Base-by-base conservation (phyloP, 2,888 invertebrate species). In the Mythimna vitellina region DNA sequence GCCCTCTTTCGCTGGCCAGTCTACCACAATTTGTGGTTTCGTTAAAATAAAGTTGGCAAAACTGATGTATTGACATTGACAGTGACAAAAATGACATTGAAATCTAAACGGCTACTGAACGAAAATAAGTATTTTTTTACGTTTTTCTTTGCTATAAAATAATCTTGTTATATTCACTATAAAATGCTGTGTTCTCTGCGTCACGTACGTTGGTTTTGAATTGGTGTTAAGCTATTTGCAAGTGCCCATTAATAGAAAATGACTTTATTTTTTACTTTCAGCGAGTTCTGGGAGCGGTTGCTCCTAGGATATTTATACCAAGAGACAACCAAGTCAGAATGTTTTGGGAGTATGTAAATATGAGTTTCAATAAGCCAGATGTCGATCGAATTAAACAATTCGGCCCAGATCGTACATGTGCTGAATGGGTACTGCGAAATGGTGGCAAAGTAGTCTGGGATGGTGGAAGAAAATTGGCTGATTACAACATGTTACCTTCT, bases 371-470 rank as follows among this genome's bases (percentile, higher is more conserved):
- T 89, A 96, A 94, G 74, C 97, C 98, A 0, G 98, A 98, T 88
- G 86, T 92, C 4, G 96, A 97, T 0, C 96, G 98, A 53, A 95
- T 98, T 53, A 95, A 97, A 88, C 89, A 95, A 84, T 96, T 99
- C 57, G 99, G 99, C 0, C 97, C 99, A 0, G 99, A 99, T 90
- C 96, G 98, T 78, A 97, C 98, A 6, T 99, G 99, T 93, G 99
- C 99, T 0, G 99, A 99, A 93, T 99, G 99, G 99, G 95, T 99
- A 9, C 94, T 99, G 42, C 97, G 98, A 82, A 99, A 99, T 94
- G 99, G 99, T 4, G 99, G 98, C 5, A 96, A 97, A 71, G 97
- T 99, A 0, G 97, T 97, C 76, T 99, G 98, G 97, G 95, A 95
- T 51, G 96, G 96, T 51, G 96, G 97, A 7, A 97, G 93, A 85